Percentiles rank a stretch among this genome's conserved stretches.
These are phyloP conservation scores for Portunus trituberculatus DNA, from an alignment of 1,140 invertebrate genomes.

Conservation along the genomic window DNA sequence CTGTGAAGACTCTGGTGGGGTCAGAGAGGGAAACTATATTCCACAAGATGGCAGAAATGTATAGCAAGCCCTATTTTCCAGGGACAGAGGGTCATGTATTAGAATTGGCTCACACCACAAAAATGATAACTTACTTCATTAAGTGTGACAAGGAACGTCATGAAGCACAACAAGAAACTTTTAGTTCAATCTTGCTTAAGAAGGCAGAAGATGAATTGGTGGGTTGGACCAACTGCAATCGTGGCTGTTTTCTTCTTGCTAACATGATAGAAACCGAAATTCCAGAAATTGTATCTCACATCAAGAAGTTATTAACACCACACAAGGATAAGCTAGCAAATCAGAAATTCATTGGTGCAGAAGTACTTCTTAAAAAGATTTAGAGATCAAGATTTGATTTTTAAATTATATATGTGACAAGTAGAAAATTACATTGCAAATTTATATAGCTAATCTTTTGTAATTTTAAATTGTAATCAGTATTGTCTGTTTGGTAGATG, in stretches of 20 bases:
- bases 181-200: constrained; percentile 59
- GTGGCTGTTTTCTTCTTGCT: constrained; percentile 72
- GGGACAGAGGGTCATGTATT: constrained; percentile 70
- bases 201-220: constrained; percentile 41
- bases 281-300: constrained; percentile 45
- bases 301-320: constrained; percentile 48
- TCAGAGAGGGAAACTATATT: constrained; percentile 55
- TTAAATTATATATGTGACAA: not conserved
- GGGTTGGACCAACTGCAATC: constrained; percentile 68
- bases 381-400: not conserved
- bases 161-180: constrained; percentile 53
- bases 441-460: too few species aligned
- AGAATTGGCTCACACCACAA: constrained; percentile 70
- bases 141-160: constrained; percentile 72
- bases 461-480: not conserved
- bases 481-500: not conserved
- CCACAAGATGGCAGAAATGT: constrained; percentile 65
- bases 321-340: constrained; percentile 56
- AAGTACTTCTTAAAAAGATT: constrained; percentile 53
- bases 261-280: constrained; percentile 72
- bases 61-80: constrained; percentile 56
- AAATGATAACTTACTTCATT: constrained; percentile 75
- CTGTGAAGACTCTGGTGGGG: constrained; percentile 55
- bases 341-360: constrained; percentile 47
- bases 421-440: too few species aligned